phyloP scores from a whole-genome alignment of 1,140 invertebrate species.

The Frieseomelitta varia region DNA sequence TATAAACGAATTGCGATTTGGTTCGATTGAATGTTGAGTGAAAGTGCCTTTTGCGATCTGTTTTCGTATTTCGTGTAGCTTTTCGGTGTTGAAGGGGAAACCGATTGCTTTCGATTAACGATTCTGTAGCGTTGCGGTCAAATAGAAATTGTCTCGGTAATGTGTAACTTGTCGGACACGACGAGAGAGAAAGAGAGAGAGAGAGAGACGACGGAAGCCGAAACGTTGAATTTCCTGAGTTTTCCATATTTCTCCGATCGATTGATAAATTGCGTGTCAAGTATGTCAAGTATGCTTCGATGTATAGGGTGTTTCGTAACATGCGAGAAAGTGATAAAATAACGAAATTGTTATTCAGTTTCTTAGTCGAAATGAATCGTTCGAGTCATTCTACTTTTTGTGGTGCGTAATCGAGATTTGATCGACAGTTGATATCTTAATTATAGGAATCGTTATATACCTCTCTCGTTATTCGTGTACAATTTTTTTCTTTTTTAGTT shows the following conservation, averaged over 20 bases:
- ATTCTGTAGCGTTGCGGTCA: not conserved
- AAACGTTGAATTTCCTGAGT: not conserved
- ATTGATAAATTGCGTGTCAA: not conserved
- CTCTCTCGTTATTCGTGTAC: not conserved
- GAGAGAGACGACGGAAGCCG: no score
- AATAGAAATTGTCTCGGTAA: not conserved
- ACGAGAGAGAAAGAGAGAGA: not conserved
- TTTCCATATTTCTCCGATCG: not conserved
- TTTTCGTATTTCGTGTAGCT: conserved; percentile 30
- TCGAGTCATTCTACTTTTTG: not conserved
- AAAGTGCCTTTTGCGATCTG: conserved; percentile 63
- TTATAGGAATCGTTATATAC: not conserved
- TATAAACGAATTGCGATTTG: not conserved
- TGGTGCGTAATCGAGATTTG: not conserved
- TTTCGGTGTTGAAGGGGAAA: conserved; percentile 38
- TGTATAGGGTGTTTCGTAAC: conserved; percentile 3
- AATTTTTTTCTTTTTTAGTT: not conserved
- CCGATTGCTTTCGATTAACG: not conserved
- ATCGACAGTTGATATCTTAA: no score
- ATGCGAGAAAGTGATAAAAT: not conserved
- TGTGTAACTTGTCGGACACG: not conserved
- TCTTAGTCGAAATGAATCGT: not conserved
- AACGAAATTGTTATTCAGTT: not conserved
- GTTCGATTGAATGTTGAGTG: conserved; percentile 55
- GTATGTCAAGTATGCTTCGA: not conserved